Evolutionary conservation across 2,888 invertebrate genomes (phyloP).

Genomic region (Meganola albula): DNA sequence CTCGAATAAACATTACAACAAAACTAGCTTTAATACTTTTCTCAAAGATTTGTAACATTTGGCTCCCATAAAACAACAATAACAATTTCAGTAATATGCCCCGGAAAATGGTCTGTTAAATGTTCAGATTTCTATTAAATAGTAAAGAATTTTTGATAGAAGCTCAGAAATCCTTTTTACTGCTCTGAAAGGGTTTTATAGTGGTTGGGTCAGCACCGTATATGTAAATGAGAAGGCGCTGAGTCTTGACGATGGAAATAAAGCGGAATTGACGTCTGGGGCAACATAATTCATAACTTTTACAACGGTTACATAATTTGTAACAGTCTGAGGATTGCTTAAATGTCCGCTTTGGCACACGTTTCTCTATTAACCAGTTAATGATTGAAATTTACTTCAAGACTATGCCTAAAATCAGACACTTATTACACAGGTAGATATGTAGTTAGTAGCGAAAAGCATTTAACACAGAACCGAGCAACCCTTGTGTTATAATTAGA

Average conservation of each 20-base stretch:
- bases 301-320: conserved; percentile 22
- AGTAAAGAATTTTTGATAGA: conserved; percentile 49
- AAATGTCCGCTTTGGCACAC: no score
- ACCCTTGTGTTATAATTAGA: no score
- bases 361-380: no score
- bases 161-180: conserved; percentile 61
- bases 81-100: conserved; percentile 32
- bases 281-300: conserved; percentile 41
- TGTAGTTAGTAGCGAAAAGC: no score
- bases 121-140: conserved; percentile 45
- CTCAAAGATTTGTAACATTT: conserved; percentile 20
- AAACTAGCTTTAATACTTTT: not conserved
- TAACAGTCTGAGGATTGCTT: no score
- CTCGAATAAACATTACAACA: not conserved
- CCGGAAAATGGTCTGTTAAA: conserved; percentile 27
- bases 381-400: no score
- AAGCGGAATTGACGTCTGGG: conserved; percentile 51
- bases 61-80: conserved; percentile 28
- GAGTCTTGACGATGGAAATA: conserved; percentile 54
- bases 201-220: conserved; percentile 62
- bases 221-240: conserved; percentile 65
- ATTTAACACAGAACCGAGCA: no score
- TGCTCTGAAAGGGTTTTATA: conserved; percentile 68
- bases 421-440: no score
- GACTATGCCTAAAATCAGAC: no score